Conservation (phyloP, 2,113 vertebrate genomes). For the Cyanoramphus novaezelandiae region DNA sequence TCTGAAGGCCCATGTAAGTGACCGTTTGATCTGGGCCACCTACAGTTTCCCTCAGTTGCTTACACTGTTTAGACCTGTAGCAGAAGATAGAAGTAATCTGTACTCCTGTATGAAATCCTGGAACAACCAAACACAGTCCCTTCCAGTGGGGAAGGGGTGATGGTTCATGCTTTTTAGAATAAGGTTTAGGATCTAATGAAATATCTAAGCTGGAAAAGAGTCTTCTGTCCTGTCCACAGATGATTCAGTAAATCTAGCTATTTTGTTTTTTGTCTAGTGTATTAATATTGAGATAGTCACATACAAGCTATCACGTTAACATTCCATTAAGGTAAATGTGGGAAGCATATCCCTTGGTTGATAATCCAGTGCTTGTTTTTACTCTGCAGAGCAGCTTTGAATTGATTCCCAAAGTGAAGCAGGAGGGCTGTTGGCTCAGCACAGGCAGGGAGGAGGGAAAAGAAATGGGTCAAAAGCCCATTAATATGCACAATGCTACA, state of each 20-base stretch:
- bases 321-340: not conserved
- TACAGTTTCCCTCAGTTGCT: not conserved
- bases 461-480: not conserved
- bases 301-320: not conserved
- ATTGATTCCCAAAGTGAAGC: not conserved
- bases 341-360: not conserved
- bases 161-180: not conserved
- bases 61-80: not conserved
- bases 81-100: not conserved
- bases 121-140: not conserved
- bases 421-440: not conserved
- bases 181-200: not conserved
- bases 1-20: not conserved
- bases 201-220: not conserved
- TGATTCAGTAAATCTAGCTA: not conserved
- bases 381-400: not conserved
- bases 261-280: not conserved
- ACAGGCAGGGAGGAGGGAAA: not conserved
- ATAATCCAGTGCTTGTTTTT: constrained; percentile 1
- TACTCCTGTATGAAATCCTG: not conserved
- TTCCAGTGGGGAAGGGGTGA: not conserved
- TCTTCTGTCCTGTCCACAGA: not conserved
- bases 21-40: not conserved
- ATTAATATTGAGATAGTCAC: not conserved
- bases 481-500: not conserved